Evolutionary conservation across 2,797 vertebrate genomes (phyloP).

Genomic region (Balearica regulorum): DNA sequence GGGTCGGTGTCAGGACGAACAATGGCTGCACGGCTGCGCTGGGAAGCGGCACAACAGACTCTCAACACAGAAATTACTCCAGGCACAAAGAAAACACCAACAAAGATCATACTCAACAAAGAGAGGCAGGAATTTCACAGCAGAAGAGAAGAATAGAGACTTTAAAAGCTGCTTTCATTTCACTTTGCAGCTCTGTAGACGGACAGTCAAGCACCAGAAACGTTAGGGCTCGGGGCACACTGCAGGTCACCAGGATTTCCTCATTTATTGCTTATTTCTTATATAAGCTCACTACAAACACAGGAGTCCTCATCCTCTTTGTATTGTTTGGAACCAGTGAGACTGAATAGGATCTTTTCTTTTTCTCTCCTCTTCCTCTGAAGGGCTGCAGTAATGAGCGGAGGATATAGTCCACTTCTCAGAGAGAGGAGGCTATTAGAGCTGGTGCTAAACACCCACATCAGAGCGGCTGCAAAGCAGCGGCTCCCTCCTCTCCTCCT

Average conservation of each 20-base stretch:
- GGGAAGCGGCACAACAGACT: conserved; percentile 16
- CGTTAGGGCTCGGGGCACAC: not conserved
- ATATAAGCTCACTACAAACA: conserved; percentile 44
- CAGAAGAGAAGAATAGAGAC: conserved; percentile 33
- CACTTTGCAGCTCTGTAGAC: not conserved
- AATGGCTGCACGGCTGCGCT: not conserved
- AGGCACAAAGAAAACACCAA: conserved; percentile 64
- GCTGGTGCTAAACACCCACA: conserved; percentile 54
- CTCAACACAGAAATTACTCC: conserved; percentile 49
- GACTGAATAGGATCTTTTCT: conserved; percentile 42
- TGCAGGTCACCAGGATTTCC: conserved; percentile 54
- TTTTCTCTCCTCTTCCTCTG: conserved; percentile 28
- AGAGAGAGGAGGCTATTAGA: conserved; percentile 61
- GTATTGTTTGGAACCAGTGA: conserved; percentile 51
- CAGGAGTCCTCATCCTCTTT: conserved; percentile 34
- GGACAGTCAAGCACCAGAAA: conserved; percentile 38
- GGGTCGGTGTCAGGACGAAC: not conserved
- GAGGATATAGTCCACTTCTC: conserved; percentile 51
- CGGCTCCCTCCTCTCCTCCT: conserved; percentile 33
- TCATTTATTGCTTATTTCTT: conserved; percentile 53
- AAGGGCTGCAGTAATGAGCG: conserved; percentile 51
- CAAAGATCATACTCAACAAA: conserved; percentile 54
- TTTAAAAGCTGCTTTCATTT: conserved; percentile 62
- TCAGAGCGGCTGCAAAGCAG: conserved; percentile 38
- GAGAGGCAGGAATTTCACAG: conserved; percentile 46